Base-by-base conservation (phyloP, 2,113 vertebrate species). In the Thalassoma bifasciatum region DNA sequence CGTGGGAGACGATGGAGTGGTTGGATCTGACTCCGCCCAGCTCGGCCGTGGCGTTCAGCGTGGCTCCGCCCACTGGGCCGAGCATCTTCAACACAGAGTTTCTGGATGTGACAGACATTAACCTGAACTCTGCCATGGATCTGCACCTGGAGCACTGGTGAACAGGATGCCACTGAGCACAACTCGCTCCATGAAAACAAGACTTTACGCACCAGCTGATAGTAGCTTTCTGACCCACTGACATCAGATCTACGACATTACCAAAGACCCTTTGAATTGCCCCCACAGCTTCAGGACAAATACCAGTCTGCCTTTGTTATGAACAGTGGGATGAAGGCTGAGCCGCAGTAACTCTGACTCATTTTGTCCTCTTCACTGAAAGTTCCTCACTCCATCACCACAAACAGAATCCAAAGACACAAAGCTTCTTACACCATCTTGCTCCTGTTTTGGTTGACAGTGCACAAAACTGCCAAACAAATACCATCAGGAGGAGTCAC, bases 1-100 rank as follows among this genome's bases (percentile, higher is more conserved):
- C 97, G 0, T 98, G 97, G 97, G 98, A 99, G 81, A 97, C 95
- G 0, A 98, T 99, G 96, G 98, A 99, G 84, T 98, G 98, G 98
- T 85, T 99, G 89, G 98, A 98, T 85, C 94, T 99, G 74, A 97
- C 97, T 0, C 96, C 96, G 0, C 96, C 96, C 2, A 98, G 95
- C 71, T 99, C 96, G 0, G 95, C 96, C 42, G 91, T 94, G 0
- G 93, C 94, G 42, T 99, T 97, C 59, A 93, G 93, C 50, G 91
- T 94, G 0, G 93, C 97, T 4, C 84, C 94, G 3, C 89, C 96
- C 0, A 90, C 84, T 0, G 96, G 92, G 1, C 96, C 96, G 79
- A 96, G 95, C 89, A 97, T 99, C 90, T 99, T 99, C 89, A 98
- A 96, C 89, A 95, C 96, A 0, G 98, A 99, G 88, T 99, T 99